Conservation (phyloP, 2,888 invertebrate species). For the Gari tellinella region DNA sequence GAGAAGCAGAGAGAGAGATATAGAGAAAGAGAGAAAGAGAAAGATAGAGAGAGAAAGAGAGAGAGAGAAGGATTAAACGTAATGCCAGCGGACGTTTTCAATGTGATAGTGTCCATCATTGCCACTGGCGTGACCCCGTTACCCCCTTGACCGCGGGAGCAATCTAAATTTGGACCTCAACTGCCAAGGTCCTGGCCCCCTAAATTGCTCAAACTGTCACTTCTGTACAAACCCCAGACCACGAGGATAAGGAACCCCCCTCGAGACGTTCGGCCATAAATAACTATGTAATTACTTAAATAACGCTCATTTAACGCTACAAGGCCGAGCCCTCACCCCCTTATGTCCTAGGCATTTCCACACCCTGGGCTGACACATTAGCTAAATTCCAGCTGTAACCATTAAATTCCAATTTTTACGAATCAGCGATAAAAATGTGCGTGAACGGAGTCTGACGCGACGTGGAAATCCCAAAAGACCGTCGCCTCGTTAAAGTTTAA, state of each 20-base stretch:
- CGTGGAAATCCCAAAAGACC: no score
- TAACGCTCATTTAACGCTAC: slow-evolving; percentile 4
- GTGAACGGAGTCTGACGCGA: not conserved
- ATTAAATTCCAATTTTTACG: slow-evolving; percentile 34
- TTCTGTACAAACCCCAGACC: slow-evolving; percentile 35
- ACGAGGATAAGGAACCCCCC: slow-evolving; percentile 21
- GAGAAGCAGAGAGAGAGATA: no score
- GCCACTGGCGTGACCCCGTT: no score
- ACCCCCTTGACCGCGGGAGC: no score
- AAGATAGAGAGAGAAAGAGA: no score
- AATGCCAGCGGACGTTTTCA: no score
- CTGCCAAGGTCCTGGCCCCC: slow-evolving; percentile 28
- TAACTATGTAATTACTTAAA: slow-evolving; percentile 33
- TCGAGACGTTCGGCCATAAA: slow-evolving; percentile 31
- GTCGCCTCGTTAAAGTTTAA: no score
- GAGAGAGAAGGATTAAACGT: no score
- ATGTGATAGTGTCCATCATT: no score
- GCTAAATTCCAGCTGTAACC: slow-evolving; percentile 19
- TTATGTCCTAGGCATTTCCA: not conserved
- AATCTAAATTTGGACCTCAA: no score
- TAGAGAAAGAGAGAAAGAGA: no score
- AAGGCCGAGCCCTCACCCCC: slow-evolving; percentile 1
- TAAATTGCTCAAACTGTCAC: slow-evolving; percentile 51
- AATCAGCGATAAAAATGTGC: slow-evolving; percentile 3
- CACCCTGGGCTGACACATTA: slow-evolving; percentile 1